These are phyloP conservation scores for Australoheros facetus DNA, from an alignment of 2,797 vertebrate genomes.

Conservation along the genomic window DNA sequence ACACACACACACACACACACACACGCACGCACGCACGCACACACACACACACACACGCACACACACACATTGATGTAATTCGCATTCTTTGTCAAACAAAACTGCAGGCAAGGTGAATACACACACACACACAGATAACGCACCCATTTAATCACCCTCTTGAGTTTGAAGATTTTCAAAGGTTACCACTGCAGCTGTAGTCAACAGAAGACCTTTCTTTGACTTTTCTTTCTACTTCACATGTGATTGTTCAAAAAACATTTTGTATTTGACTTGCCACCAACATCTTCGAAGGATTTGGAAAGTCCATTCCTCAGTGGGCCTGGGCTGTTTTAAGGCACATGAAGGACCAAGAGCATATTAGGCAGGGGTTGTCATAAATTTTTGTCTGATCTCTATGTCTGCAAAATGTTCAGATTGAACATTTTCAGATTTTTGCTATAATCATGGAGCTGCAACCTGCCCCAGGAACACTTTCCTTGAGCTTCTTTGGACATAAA, in stretches of 20 bases:
- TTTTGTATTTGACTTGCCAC: not conserved
- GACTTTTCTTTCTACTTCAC: slow-evolving; percentile 15
- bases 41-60: not conserved
- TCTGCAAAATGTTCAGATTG: not conserved
- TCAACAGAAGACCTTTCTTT: slow-evolving; percentile 18
- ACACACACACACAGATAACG: slow-evolving; percentile 3
- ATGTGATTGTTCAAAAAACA: not conserved
- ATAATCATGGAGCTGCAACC: too few species aligned
- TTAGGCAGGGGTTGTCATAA: not conserved
- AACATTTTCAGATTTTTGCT: too few species aligned
- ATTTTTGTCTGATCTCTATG: not conserved
- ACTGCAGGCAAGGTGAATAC: slow-evolving; percentile 35
- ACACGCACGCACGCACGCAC: not conserved
- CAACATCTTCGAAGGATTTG: not conserved
- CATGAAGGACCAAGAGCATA: not conserved
- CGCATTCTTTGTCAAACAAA: slow-evolving; percentile 41
- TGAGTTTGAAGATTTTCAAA: slow-evolving; percentile 47
- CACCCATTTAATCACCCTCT: slow-evolving; percentile 16
- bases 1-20: not conserved
- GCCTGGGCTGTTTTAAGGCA: not conserved
- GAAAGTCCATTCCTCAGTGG: not conserved
- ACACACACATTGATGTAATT: slow-evolving; percentile 1
- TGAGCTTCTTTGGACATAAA: not conserved
- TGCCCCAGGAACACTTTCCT: not conserved
- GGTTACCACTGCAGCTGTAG: slow-evolving; percentile 32